Evolutionary conservation across 2,888 invertebrate species (phyloP), one percentile per base, ranked within the genome.

Genomic region (Ectropis crepuscularia): DNA sequence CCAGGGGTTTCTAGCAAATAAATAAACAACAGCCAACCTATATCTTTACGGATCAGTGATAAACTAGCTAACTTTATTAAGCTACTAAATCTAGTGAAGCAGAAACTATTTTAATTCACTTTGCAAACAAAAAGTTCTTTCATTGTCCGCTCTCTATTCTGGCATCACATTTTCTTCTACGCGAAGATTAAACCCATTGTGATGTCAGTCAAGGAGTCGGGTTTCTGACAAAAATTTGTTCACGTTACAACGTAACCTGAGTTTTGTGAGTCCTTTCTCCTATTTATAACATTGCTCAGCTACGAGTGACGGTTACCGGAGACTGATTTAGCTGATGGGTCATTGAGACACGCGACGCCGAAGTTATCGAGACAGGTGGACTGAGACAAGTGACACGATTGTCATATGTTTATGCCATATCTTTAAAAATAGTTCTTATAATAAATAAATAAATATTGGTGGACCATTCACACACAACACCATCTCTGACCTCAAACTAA

Each of bases 131-230:
- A 68, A 69, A 61, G 50, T 61, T 61, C 57, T 60, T 62, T 65
- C 63, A 69, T 68, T 69, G 69, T 69, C 69, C 74, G 70, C 75
- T 75, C 80, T 80, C 76, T 76, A 76, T 77, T 80, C 76, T 69
- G 73, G 72, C 76, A 78, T 81, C 80, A 84, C 80, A 78, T 82
- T 85, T 85, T 83, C 80, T 75, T 78, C 80, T 74, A 76, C 79
- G 81, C 80, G 84, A 82, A 89, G 86, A 90, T 89, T 89, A 89
- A 88, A 87, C 80, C 82, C 82, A 88, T 89, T 90, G 87, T 88
- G 82, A 84, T 81, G 88, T 86, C 87, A 88, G 83, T 85, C 85
- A 83, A 75, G 74, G 87, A 85, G 83, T 90, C 88, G 81, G 79
- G 82, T 89, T 89, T 86, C 90, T 83, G 82, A 85, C 85, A 84